These are phyloP conservation scores for Nomada fabriciana DNA, from an alignment of 2,888 invertebrate species.

Conservation along the genomic window DNA sequence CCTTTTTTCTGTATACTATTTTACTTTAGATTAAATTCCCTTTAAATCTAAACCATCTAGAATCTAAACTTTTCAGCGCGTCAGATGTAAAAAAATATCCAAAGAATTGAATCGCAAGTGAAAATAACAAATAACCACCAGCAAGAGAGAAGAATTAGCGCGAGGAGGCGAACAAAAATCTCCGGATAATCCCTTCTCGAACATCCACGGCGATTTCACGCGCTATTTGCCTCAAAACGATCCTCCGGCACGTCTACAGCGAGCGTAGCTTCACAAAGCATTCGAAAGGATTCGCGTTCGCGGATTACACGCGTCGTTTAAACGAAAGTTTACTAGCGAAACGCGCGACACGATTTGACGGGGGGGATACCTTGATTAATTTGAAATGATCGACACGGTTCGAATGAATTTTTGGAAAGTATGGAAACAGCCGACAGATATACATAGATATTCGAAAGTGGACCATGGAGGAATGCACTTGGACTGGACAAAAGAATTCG, in stretches of 20 bases:
- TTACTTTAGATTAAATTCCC: too few species aligned
- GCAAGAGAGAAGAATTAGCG: conserved; percentile 7
- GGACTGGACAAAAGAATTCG: not conserved
- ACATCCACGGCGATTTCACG: conserved; percentile 20
- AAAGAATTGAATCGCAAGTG: not conserved
- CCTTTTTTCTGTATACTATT: too few species aligned
- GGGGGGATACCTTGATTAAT: conserved; percentile 15
- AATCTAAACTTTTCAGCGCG: too few species aligned
- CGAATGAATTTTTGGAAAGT: conserved; percentile 19
- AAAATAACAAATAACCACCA: conserved; percentile 6
- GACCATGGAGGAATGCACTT: not conserved
- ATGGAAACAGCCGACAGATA: not conserved
- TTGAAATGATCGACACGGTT: not conserved
- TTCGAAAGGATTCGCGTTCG: not conserved
- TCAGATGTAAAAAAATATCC: too few species aligned
- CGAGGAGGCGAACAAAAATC: not conserved
- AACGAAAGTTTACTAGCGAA: not conserved
- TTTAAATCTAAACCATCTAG: too few species aligned
- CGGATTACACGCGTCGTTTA: not conserved
- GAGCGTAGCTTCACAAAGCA: not conserved
- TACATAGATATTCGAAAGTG: not conserved
- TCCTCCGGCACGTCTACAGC: not conserved
- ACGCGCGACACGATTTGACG: not conserved
- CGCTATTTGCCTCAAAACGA: conserved; percentile 8
- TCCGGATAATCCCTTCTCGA: conserved; percentile 16